Evolutionary conservation across 2,888 invertebrate genomes (phyloP).

Genomic region (Noctua janthina): DNA sequence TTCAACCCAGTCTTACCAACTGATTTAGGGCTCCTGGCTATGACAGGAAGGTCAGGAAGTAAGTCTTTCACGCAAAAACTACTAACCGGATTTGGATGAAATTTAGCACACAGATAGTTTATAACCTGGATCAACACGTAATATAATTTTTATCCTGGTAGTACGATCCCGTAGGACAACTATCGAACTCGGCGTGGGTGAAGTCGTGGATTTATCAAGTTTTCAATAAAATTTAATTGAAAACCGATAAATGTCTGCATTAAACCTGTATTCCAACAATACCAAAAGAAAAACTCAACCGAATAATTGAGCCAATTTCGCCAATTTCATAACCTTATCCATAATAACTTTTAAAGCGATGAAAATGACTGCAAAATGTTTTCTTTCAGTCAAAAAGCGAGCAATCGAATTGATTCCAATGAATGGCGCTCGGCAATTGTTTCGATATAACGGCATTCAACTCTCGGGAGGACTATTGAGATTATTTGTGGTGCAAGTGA

Average conservation of each 20-base stretch:
- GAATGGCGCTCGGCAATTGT: constrained; percentile 43
- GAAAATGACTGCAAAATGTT: constrained; percentile 36
- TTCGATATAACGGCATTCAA: constrained; percentile 34
- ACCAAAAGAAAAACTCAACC: neutral
- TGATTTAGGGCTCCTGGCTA: too few species aligned
- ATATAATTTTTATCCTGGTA: too few species aligned
- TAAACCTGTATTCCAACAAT: neutral
- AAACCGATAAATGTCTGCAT: neutral
- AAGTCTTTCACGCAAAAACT: too few species aligned
- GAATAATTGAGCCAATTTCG: constrained; percentile 3
- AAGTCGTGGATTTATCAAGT: too few species aligned
- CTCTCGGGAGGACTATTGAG: constrained; percentile 31
- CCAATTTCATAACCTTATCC: neutral
- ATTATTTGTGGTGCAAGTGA: constrained; percentile 23
- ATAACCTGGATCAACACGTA: too few species aligned
- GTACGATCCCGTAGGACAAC: too few species aligned
- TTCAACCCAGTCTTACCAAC: too few species aligned
- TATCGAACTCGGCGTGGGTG: too few species aligned
- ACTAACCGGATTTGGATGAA: too few species aligned
- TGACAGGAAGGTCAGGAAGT: too few species aligned
- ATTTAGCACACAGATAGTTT: too few species aligned
- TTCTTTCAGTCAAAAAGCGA: constrained; percentile 43
- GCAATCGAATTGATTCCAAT: constrained; percentile 21
- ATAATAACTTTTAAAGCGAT: neutral
- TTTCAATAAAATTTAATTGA: neutral